These are phyloP conservation scores for Coreius guichenoti DNA, from an alignment of 2,797 vertebrate genomes.

Conservation along the genomic window DNA sequence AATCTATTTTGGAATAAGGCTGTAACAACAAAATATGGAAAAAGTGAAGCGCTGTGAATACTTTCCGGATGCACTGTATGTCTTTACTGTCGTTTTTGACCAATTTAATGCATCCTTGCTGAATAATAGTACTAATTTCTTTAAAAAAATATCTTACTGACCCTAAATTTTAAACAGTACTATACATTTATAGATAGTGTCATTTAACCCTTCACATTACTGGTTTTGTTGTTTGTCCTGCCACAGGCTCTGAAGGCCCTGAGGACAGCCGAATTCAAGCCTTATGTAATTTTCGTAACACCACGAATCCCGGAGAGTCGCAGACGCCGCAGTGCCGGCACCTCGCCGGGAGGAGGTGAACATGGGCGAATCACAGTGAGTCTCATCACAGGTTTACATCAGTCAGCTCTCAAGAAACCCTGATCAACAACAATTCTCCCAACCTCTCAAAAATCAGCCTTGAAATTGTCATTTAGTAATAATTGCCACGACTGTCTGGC, in stretches of 20 bases:
- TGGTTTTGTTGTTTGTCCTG: not conserved
- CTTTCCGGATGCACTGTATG: too few species aligned
- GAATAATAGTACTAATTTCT: too few species aligned
- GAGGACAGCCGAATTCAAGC: slow-evolving; percentile 93
- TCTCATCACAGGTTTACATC: slow-evolving; percentile 17
- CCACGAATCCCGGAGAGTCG: slow-evolving; percentile 86
- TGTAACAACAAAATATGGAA: too few species aligned
- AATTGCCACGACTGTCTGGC: slow-evolving; percentile 4
- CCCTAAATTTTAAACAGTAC: too few species aligned
- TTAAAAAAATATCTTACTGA: too few species aligned
- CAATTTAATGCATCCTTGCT: too few species aligned
- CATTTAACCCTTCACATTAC: not conserved
- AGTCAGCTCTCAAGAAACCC: not conserved
- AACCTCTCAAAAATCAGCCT: slow-evolving; percentile 19
- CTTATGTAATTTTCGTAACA: slow-evolving; percentile 92
- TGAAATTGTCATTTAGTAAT: slow-evolving; percentile 1
- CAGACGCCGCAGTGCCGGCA: slow-evolving; percentile 76
- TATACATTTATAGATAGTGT: not conserved
- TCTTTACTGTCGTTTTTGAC: too few species aligned
- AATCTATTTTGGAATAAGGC: too few species aligned
- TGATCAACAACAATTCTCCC: slow-evolving; percentile 1
- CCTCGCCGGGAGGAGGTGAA: slow-evolving; percentile 85
- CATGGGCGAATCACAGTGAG: slow-evolving; percentile 77
- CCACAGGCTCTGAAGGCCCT: slow-evolving; percentile 88
- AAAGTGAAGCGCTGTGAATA: too few species aligned